Evolutionary conservation across 2,113 vertebrate genomes (phyloP), one percentile per base, ranked within the genome.

Genomic region (Podarcis muralis): DNA sequence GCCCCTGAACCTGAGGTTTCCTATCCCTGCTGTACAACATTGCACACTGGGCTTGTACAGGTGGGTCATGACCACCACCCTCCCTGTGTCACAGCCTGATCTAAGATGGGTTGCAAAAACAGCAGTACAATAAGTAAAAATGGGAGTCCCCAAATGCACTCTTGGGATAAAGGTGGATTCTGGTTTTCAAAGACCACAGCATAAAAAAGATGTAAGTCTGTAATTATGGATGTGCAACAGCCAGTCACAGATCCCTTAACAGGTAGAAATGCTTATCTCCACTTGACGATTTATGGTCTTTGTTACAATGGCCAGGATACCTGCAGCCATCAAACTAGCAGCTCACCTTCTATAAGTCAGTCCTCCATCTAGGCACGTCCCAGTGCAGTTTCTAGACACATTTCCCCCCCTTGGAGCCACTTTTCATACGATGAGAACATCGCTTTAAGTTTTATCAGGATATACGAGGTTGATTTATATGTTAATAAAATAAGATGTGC

Each of bases 301-400:
- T 71, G 25, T 8, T 11, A 30, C 25, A 71, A 27, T 30, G 9
- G 2, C 30, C 27, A n/a, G 7, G 1, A 4, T 69, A 69, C 25
- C 9, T 77, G 12, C 27, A 25, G 77, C 27, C 43, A 53, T 53
- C 25, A 79, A 30, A 27, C 43, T 37, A 9, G 4, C 78, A 69
- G 43, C 57, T 72, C 77, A 77, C 7, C 23, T 15, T 62, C 18
- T 43, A 75, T 85, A 72, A 86, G 81, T n/a, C 78, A 83, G 80
- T 62, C 66, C 35, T 27, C 57, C 13, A 30, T 77, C 87, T 83
- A 80, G 90, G 27, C 90, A 25, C 20, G 86, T 43, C 5, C 20
- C 83, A 89, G 81, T 74, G 82, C 71, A 81, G 79, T 48, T 35
- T 94, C 91, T 81, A 78, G 23, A 83, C 65, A 77, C 59, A 35